Evolutionary conservation across 2,113 vertebrate genomes (phyloP), one percentile per base, ranked within the genome.

Genomic region (Vulpes vulpes): DNA sequence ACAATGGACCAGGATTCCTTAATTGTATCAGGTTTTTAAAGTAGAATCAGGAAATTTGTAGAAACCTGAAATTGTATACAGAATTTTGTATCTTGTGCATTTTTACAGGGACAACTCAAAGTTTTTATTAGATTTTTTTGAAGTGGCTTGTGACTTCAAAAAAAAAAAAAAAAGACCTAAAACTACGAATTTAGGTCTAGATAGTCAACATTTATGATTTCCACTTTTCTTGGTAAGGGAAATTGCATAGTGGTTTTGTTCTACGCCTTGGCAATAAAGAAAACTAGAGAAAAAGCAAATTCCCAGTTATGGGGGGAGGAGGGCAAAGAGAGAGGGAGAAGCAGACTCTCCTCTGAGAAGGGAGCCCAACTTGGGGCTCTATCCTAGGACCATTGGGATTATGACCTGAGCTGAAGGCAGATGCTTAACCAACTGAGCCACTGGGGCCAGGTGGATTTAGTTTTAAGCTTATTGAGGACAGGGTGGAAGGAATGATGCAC

Each of bases 241-340:
- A 57, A 20, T 83, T 82, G 10, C 84, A 16, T 43, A 62, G 16
- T 86, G 12, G 19, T 73, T 89, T 20, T 83, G 22, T 74, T 85
- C 22, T 12, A 17, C 57, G 11, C 2, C 25, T 82, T 2, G 9
- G 19, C 38, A 89, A 35, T 90, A 87, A 60, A 78, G 35, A 27
- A 84, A 73, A 65, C 86, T 69, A 95, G 67, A 97, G 14, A 35
- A 71, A 95, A 87, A 64, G 16, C 19, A 71, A 79, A 87, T 80
- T 55, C 27, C 5, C 2, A 38, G 2, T 74, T 86, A 51, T 0
- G 53, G 27, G 69, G 64, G 64, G 5, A 2, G 11, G 30, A 14
- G 14, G 5, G 64, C 64, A 67, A 30, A 67, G 64, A 14, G 64
- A 32, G 16, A 67, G 32, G 32, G 64, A 67, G 64, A 67, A 32